Base-by-base conservation (phyloP, 2,797 vertebrate genomes). In the Gallinago stenura region DNA sequence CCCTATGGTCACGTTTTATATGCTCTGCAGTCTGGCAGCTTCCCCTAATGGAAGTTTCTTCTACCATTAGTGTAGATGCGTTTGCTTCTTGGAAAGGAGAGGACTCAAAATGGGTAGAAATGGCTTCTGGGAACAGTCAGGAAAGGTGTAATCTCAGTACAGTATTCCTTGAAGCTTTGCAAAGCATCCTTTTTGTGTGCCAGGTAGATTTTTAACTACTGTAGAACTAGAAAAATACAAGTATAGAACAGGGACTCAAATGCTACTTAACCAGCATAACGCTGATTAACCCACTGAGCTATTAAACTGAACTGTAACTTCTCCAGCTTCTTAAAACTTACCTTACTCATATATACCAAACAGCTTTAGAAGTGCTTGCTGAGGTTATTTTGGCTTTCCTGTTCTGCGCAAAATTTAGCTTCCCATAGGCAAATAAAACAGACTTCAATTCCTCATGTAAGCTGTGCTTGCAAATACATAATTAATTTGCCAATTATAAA, bases 261-360 rank as follows among this genome's bases (percentile, higher is more conserved):
- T 41, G 50, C 45, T 91, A 43, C 62, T 80, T 86, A 86, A 5
- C 57, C 61, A 58, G 53, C 33, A 9, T 65, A 91, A 83, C 54
- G 51, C 64, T 51, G 50, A 71, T 68, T 89, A 95, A 89, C 68
- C 58, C 64, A 86, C 64, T 83, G 46, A 86, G 58, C 84, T 91
- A 93, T 79, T 76, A 77, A 93, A 91, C 28, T 62, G 24, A 21
- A 11, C 64, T 33, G 46, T 89, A 91, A 89, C 69, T 82, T 82
- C 83, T 85, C 61, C 66, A 79, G 76, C 66, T 85, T 81, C 78
- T 78, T 80, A 79, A 80, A 66, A 35, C 45, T 57, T 30, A 66
- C 14, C 25, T 64, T 75, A 22, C 61, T n/a, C 20, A 24, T 25
- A 57, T 62, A 28, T 62, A 79, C 57, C 66, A 69, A 94, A 75